Percentiles rank a stretch among this genome's conserved stretches.
Evolutionary conservation across 1,140 invertebrate species (phyloP).

Genomic region (Meloidogyne exigua): DNA sequence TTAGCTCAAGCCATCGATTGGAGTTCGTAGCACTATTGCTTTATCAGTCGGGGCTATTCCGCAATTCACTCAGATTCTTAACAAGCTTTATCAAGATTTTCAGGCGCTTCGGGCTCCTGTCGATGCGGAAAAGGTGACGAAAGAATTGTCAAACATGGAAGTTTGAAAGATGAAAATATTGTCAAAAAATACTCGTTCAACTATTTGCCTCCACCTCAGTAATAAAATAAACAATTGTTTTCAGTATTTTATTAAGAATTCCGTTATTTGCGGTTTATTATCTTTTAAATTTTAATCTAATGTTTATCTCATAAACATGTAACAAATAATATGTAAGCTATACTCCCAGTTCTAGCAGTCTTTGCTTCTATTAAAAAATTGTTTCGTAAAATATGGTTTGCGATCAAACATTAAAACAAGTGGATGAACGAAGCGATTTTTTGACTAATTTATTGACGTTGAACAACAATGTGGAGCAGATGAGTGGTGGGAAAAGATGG

Average conservation of each 20-base stretch:
- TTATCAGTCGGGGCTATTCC: slow-evolving; percentile 36
- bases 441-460: neutral
- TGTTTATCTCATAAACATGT: neutral
- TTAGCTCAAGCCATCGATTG: slow-evolving; percentile 33
- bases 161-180: slow-evolving; percentile 2
- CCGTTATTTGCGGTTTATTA: neutral
- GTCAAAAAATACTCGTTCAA: slow-evolving; percentile 15
- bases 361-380: neutral
- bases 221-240: slow-evolving; percentile 3
- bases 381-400: slow-evolving; percentile 29
- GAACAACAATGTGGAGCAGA: slow-evolving; percentile 3
- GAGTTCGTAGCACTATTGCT: slow-evolving; percentile 39
- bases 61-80: slow-evolving; percentile 45
- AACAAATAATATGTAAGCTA: neutral
- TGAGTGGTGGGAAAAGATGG: slow-evolving; percentile 28
- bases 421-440: slow-evolving; percentile 18
- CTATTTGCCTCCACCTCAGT: slow-evolving; percentile 11
- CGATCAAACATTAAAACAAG: slow-evolving; percentile 22
- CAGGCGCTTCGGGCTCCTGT: slow-evolving; percentile 15
- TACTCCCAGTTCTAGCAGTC: too few relatives aligned
- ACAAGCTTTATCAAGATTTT: slow-evolving; percentile 35
- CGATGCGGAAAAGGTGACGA: neutral
- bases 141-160: neutral
- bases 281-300: neutral
- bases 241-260: neutral